These are phyloP conservation scores for Zeugodacus cucurbitae DNA, from an alignment of 1,140 invertebrate genomes.

Conservation along the genomic window DNA sequence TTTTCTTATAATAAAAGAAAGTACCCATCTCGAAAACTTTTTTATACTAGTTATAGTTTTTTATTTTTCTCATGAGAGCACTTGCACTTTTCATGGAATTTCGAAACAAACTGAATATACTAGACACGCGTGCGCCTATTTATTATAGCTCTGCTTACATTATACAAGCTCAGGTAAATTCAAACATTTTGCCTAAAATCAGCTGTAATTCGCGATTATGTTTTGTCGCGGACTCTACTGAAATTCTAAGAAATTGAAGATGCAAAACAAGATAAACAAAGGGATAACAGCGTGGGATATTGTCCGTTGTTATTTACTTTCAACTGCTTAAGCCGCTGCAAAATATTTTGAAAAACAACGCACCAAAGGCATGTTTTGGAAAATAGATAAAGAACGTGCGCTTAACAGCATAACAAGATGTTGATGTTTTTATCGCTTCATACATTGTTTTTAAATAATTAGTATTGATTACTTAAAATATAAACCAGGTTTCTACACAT, in stretches of 20 bases:
- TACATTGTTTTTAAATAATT: background rate
- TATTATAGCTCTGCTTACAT: background rate
- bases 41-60: background rate
- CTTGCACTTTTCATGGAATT: background rate
- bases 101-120: background rate
- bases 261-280: background rate
- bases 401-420: background rate
- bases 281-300: background rate
- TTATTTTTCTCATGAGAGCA: background rate
- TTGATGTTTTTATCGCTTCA: too few species aligned
- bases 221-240: background rate
- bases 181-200: background rate
- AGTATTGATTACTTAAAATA: background rate
- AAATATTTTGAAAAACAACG: background rate
- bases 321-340: background rate
- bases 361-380: background rate
- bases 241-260: background rate
- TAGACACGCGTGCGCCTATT: background rate
- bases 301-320: background rate
- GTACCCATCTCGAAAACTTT: conserved; percentile 52
- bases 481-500: background rate
- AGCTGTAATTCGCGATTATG: too few species aligned
- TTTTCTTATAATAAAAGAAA: conserved; percentile 56
- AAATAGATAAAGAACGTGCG: background rate
- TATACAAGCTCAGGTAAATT: background rate